Evolutionary conservation across 2,888 invertebrate species (phyloP), one percentile per base, ranked within the genome.

Genomic region (Lasioglossum figueresi): DNA sequence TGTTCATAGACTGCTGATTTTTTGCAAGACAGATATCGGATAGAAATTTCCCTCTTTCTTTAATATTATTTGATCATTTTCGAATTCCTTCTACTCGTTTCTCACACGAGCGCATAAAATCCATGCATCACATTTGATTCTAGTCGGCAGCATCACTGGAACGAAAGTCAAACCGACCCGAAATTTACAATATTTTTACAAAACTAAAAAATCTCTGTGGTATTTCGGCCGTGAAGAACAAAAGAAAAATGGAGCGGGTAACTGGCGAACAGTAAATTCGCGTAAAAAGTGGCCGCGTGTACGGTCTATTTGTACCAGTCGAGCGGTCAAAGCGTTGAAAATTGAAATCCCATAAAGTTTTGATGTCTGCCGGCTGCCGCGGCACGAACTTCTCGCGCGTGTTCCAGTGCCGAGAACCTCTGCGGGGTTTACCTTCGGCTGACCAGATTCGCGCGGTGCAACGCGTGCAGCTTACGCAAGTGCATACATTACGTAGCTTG

Each of bases 401-500:
- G 52, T 52, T 52, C 8, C 52, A 52, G 6, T 1, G 19, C 8
- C 52, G 52, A 52, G 52, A 23, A 23, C 52, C 52, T 52, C 52
- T 37, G 37, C 73, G 45, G 27, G 14, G 43, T 76, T 76, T 43
- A 27, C 59, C 43, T 63, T 43, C 23, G 59, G 31, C n/a, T 63
- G 52, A 48, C 52, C 59, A 71, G 75, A 83, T 83, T 76, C 81
- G 31, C 76, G 34, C 81, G 78, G 73, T 12, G 56, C 59, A 82
- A 75, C 73, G 56, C 34, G 34, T 40, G 45, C 81, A 48, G 27
- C 76, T 79, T 83, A 76, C 76, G 84, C 76, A 76, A 85, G 79
- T 70, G 84, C 76, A 73, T 71, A 66, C 27, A 52, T 79, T 76
- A 56, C 83, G 19, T 71, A 71, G n/a, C 37, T 2, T 19, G 83